Base-by-base conservation (phyloP, 2,113 vertebrate genomes). In the Cisticola juncidis region DNA sequence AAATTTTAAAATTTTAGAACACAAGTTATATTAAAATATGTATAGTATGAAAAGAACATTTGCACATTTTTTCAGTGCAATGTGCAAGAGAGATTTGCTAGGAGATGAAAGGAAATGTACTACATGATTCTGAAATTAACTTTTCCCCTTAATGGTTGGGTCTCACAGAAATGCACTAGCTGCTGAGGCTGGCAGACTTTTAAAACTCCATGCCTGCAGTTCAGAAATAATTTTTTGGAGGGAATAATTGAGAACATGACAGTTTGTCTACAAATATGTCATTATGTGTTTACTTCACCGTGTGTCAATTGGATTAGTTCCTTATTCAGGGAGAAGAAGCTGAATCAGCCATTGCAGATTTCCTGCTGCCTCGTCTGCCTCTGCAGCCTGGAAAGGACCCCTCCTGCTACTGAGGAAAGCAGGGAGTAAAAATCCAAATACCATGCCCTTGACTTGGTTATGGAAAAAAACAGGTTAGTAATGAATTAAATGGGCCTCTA, bases 211-310 rank as follows among this genome's bases (percentile, higher is more conserved):
- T 61, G 76, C 92, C 80, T 94, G 73, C 64, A 94, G 96, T 96
- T 97, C 95, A 95, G 95, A 97, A 98, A 92, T 95, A 97, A 97
- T 98, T 98, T 98, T 96, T 50, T 58, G 92, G 93, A 50, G 62
- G 95, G 70, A 97, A 97, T 97, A 97, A 98, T 97, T 38, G 86
- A 92, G 70, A 95, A n/a, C 94, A 92, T 97, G 97, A 97, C 95
- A 97, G 97, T 97, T 98, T 98, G 96, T 97, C 95, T 97, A 97
- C 96, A 98, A 97, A 98, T 98, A 98, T 97, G 96, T 98, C 97
- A 97, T 88, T 97, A 73, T 95, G 95, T 97, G 93, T 98, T 98
- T 98, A 96, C 86, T 94, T 97, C 92, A 87, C 79, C 15, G 11
- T 95, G 92, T 95, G 87, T 95, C 96, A 96, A 93, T 94, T 97